Percentiles rank a stretch among this genome's conserved stretches.
These are phyloP conservation scores for Peromyscus nudipes DNA, from an alignment of 2,797 vertebrate genomes.

Conservation along the genomic window DNA sequence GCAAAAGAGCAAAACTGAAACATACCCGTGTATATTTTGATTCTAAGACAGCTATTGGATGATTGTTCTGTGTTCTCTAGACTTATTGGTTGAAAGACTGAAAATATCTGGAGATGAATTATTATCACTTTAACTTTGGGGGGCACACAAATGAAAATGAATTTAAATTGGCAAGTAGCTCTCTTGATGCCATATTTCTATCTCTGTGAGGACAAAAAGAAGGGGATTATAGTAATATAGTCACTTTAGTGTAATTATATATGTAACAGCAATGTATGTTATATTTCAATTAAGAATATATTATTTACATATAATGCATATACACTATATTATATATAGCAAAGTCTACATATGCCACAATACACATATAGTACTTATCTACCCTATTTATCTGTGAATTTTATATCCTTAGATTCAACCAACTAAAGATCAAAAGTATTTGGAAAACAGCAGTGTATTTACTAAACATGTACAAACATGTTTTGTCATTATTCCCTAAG, in stretches of 20 bases:
- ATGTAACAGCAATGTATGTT: not conserved
- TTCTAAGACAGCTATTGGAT: constrained; percentile 20
- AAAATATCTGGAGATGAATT: not conserved
- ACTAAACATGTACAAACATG: not conserved
- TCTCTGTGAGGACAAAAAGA: not conserved
- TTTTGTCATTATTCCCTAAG: not conserved
- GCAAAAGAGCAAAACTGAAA: not conserved
- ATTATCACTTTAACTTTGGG: constrained; percentile 14
- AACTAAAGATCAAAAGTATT: not conserved
- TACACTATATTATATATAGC: not conserved
- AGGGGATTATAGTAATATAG: not conserved
- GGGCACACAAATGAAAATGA: not conserved
- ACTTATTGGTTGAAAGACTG: not conserved
- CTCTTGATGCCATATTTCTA: not conserved
- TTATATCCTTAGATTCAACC: not conserved
- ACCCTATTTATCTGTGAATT: not conserved
- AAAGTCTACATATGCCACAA: not conserved
- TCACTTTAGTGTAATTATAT: not conserved
- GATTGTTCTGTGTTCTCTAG: not conserved
- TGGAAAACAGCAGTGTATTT: not conserved
- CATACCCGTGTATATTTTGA: not conserved
- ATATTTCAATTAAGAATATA: not conserved
- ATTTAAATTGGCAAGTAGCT: not conserved
- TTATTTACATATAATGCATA: not conserved
- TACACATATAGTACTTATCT: not conserved